These are phyloP conservation scores for Rhizomys pruinosus DNA, from an alignment of 2,113 vertebrate genomes.

Conservation along the genomic window DNA sequence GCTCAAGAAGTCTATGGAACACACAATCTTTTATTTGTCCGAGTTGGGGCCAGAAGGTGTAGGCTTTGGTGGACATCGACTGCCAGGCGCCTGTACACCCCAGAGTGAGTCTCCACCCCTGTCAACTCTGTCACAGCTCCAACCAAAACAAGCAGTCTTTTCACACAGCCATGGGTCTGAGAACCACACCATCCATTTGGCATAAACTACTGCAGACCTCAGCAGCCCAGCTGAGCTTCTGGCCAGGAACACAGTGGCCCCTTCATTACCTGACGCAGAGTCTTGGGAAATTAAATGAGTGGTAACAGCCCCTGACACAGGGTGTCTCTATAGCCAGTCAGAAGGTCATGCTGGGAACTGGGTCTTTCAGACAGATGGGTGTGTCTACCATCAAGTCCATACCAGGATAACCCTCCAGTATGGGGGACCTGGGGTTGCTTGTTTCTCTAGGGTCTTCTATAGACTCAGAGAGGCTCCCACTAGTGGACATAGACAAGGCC, in stretches of 20 bases:
- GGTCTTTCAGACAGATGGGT: not conserved
- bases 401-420: not conserved
- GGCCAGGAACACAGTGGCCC: not conserved
- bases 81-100: not conserved
- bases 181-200: not conserved
- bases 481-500: not conserved
- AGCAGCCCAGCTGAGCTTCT: not conserved
- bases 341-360: not conserved
- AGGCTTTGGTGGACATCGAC: not conserved
- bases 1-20: not conserved
- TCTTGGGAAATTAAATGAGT: not conserved
- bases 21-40: slow-evolving; percentile 18
- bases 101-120: not conserved
- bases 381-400: not conserved
- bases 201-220: not conserved
- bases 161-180: not conserved
- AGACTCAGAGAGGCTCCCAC: not conserved
- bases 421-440: not conserved
- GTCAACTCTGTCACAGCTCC: slow-evolving; percentile 6
- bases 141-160: slow-evolving; percentile 41
- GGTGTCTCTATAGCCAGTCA: not conserved
- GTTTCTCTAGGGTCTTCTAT: not conserved
- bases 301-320: not conserved
- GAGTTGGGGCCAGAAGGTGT: not conserved
- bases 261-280: slow-evolving; percentile 43